Base-by-base conservation (phyloP, 2,888 invertebrate genomes). In the Epirrhoe alternata region DNA sequence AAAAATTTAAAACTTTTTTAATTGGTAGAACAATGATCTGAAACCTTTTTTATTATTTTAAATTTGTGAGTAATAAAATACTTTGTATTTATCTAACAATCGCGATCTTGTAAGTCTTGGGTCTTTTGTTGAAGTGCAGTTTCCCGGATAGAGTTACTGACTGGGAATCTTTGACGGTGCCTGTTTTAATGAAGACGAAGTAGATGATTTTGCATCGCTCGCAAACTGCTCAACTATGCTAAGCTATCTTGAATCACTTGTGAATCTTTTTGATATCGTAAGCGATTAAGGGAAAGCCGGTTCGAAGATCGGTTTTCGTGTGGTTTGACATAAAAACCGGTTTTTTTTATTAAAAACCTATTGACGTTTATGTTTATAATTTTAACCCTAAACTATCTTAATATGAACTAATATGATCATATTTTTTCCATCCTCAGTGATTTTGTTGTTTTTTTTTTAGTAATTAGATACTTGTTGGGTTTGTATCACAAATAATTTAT, bases 161-260 rank as follows among this genome's bases (percentile, higher is more conserved):
- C 74, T 60, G 65, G 70, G 66, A 79, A 80, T 81, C 77, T 81
- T 82, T 76, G 78, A 79, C 74, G 74, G 76, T 70, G 74, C 70
- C 68, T 75, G 68, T 77, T 77, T 70, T 72, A 57, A 74, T 72
- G 74, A 71, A 68, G 73, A 75, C 57, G 55, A 53, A 68, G 70
- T 53, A 59, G 53, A 59, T 64, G 61, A 63, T 55, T 69, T 68
- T 61, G 67, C 66, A 66, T 68, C 66, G n/a, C 47, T 61, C 6
- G 33, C 14, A 59, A 60, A 42, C 31, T 14, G 35, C 10, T 42
- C 6, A 38, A 49, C 14, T 12, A 42, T 12, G 47, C 47, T 47
- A 47, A 47, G 17, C 52, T 52, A 47, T 56, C 47, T 47, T 56
- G 30, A 45, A 45, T 30, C 24, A 45, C 55, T 55, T 45, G 24